Base-by-base conservation (phyloP, 2,888 invertebrate genomes). In the Lissonota sp. region DNA sequence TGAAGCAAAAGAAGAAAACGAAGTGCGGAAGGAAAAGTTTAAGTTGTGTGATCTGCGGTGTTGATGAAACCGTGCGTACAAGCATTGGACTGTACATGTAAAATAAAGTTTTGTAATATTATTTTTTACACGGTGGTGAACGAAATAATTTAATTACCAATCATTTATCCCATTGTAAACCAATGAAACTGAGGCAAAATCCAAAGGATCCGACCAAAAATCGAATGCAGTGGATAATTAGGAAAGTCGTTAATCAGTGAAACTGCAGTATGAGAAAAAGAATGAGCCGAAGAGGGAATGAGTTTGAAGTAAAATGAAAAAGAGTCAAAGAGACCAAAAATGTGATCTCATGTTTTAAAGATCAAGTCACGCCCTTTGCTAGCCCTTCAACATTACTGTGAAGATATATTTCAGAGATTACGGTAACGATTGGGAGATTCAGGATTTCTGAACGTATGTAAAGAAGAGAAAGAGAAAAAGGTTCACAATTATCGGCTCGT, bases 101-200 rank as follows among this genome's bases (percentile, higher is more conserved):
- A 90, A 91, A 91, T 91, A 92, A 91, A 90, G 87, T 86, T 88
- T 87, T 63, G 67, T 90, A 91, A 90, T 90, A 91, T 91, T 90
- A 87, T 88, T 91, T 89, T 91, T 88, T 89, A 89, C 84, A 73
- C 57, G 57, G 37, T 69, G 16, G 70, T 75, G 64, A 71, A 72
- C 14, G 46, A 10, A 55, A 53, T 62, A 42, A 16, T 77, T 64
- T 62, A 7, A 40, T 44, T 62, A 12, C 51, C 40, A 8, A 12
- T 26, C 46, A 58, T 57, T 51, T 8, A 10, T 26, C 7, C 46
- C 5, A 10, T 16, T 4, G 1, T 14, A 53, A 44, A 57, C n/a
- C 12, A 12, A 26, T 16, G 5, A 40, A 16, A 37, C 4, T 51
- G 14, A 39, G 26, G 26, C 26, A 26, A 26, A 26, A 26, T 26